phyloP scores from a whole-genome alignment of 2,113 vertebrate genomes.

The Leptocoma aspasia region DNA sequence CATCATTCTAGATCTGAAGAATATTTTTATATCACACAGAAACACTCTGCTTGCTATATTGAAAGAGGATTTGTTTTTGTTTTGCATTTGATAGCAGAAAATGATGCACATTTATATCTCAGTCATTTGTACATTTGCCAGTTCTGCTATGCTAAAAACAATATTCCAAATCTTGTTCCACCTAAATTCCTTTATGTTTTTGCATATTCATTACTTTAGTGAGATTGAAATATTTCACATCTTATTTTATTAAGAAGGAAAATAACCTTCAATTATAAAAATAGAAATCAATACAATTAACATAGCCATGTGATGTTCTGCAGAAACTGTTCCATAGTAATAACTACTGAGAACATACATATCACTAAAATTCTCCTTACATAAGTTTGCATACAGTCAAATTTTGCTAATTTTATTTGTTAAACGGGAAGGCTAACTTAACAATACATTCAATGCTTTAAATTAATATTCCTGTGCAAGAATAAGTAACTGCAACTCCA shows the following conservation, averaged over 20 bases:
- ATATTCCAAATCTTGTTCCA: not conserved
- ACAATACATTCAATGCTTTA: not conserved
- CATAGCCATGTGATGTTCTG: not conserved
- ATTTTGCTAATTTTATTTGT: not conserved
- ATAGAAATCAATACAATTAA: not conserved
- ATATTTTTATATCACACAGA: not conserved
- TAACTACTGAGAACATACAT: not conserved
- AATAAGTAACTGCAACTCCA: not conserved
- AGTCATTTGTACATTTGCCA: not conserved
- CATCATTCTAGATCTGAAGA: not conserved
- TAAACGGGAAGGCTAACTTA: not conserved
- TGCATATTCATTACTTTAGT: not conserved
- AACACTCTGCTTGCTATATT: not conserved
- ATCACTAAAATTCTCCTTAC: rapidly evolving
- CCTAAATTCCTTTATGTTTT: not conserved
- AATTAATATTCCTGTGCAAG: not conserved
- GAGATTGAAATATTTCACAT: not conserved
- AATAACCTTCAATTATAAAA: not conserved
- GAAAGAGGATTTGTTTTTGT: not conserved
- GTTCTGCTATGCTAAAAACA: not conserved
- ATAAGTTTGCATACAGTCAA: not conserved
- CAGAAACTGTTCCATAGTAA: not conserved
- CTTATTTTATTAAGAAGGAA: not conserved
- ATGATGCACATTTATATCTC: not conserved
- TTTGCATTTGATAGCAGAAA: not conserved